phyloP scores from a whole-genome alignment of 2,113 vertebrate genomes.

The Numenius arquata region DNA sequence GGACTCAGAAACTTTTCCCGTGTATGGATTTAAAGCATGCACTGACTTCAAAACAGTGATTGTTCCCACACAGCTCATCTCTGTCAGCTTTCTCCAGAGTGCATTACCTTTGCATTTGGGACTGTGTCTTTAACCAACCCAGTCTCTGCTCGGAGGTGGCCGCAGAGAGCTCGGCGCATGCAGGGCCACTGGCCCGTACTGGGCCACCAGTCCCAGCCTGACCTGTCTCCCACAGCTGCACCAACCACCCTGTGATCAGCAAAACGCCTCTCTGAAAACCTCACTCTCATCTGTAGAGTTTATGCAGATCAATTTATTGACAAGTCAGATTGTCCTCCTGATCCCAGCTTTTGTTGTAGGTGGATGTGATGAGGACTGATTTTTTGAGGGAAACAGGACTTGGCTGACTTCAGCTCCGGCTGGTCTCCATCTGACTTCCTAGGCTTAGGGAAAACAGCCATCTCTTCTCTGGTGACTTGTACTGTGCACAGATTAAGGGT shows the following conservation, averaged over 20 bases:
- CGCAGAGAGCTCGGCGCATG: rapidly evolving
- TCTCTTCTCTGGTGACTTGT: background rate
- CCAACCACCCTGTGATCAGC: background rate
- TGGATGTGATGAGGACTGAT: background rate
- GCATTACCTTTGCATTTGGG: background rate
- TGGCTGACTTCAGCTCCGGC: background rate
- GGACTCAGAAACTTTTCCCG: rapidly evolving
- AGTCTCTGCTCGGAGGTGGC: background rate
- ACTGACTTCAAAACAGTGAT: background rate
- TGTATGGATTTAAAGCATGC: background rate
- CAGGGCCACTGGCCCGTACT: background rate
- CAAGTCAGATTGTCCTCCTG: background rate
- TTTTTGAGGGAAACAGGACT: background rate
- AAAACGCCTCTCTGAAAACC: background rate
- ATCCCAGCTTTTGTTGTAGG: background rate
- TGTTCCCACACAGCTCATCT: background rate
- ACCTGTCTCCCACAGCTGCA: background rate
- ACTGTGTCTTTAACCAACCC: background rate
- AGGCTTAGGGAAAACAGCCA: background rate
- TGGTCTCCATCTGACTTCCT: background rate
- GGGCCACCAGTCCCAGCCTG: background rate
- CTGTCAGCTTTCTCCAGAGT: background rate
- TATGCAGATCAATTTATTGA: background rate
- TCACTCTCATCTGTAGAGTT: background rate
- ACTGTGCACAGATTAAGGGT: background rate